phyloP scores from a whole-genome alignment of 2,888 invertebrate species.

The Drosophila mimetica region DNA sequence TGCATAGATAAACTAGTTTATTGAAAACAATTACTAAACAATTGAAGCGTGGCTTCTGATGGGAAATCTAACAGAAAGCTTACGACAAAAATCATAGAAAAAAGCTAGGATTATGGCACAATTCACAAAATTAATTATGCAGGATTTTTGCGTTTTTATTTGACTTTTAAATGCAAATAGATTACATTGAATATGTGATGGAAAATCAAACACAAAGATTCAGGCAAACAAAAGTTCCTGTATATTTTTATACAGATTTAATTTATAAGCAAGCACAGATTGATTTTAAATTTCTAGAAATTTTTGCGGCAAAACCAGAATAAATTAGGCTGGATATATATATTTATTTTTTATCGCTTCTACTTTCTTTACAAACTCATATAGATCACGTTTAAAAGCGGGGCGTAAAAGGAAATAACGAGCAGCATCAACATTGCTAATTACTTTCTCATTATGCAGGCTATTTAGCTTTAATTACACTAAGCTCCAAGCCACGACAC shows the following conservation, averaged over 20 bases:
- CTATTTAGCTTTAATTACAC: slow-evolving; percentile 80
- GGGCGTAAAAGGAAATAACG: slow-evolving; percentile 50
- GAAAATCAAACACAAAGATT: neutral
- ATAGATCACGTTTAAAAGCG: slow-evolving; percentile 29
- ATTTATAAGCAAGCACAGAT: neutral
- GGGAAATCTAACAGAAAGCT: slow-evolving; percentile 3
- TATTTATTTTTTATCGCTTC: neutral
- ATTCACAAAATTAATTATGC: slow-evolving; percentile 10
- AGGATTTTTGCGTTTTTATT: neutral
- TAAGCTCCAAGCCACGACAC: slow-evolving; percentile 69
- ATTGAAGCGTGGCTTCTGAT: slow-evolving; percentile 2
- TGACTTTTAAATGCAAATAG: neutral
- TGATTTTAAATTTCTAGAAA: neutral
- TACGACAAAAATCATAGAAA: neutral
- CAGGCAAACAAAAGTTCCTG: neutral
- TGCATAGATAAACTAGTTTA: slow-evolving; percentile 13
- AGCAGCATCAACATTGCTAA: slow-evolving; percentile 72
- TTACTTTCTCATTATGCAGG: slow-evolving; percentile 81
- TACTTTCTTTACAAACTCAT: slow-evolving; percentile 23
- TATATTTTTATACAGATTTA: neutral
- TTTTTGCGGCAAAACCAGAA: no score
- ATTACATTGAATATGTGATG: neutral
- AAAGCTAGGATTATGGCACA: neutral
- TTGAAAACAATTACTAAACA: neutral
- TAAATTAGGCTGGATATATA: slow-evolving; percentile 1